Conservation (phyloP, 2,797 vertebrate species). For the Siniperca undulata region DNA sequence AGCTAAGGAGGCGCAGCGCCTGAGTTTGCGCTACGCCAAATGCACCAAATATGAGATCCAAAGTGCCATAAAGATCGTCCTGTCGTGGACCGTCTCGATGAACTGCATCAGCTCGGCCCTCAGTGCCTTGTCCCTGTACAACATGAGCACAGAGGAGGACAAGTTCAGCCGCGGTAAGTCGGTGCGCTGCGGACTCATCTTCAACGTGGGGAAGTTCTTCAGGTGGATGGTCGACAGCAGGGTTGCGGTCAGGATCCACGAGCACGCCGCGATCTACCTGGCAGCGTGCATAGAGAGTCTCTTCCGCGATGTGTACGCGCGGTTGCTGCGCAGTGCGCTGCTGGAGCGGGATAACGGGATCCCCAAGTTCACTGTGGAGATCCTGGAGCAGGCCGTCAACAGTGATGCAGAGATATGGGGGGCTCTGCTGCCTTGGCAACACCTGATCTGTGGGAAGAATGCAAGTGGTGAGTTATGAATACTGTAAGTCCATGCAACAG, state of each 20-base stretch:
- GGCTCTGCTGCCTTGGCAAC: constrained; percentile 93
- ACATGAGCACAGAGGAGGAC: constrained; percentile 95
- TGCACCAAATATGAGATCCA: constrained; percentile 97
- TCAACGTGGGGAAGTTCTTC: constrained; percentile 96
- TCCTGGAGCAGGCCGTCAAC: constrained; percentile 92
- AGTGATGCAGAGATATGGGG: constrained; percentile 96
- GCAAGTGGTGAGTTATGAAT: constrained; percentile 91
- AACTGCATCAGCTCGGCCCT: constrained; percentile 91
- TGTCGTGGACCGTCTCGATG: constrained; percentile 92
- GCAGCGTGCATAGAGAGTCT: constrained; percentile 94
- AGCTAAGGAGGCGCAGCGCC: constrained; percentile 93
- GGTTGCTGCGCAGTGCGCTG: constrained; percentile 82
- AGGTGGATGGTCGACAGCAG: constrained; percentile 98
- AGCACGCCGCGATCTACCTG: constrained; percentile 97
- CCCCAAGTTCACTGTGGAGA: constrained; percentile 89
- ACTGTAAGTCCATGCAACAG: constrained; percentile 24
- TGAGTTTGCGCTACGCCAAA: constrained; percentile 96
- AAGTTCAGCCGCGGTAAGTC: constrained; percentile 95
- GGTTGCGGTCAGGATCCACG: constrained; percentile 93
- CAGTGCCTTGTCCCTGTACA: constrained; percentile 93
- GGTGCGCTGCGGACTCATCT: constrained; percentile 92
- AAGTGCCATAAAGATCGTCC: constrained; percentile 93
- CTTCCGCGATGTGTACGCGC: constrained; percentile 91
- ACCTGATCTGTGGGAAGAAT: constrained; percentile 96
- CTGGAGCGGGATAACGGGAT: constrained; percentile 87